These are phyloP conservation scores for Sinella curviseta DNA, from an alignment of 1,140 invertebrate genomes.

Conservation along the genomic window DNA sequence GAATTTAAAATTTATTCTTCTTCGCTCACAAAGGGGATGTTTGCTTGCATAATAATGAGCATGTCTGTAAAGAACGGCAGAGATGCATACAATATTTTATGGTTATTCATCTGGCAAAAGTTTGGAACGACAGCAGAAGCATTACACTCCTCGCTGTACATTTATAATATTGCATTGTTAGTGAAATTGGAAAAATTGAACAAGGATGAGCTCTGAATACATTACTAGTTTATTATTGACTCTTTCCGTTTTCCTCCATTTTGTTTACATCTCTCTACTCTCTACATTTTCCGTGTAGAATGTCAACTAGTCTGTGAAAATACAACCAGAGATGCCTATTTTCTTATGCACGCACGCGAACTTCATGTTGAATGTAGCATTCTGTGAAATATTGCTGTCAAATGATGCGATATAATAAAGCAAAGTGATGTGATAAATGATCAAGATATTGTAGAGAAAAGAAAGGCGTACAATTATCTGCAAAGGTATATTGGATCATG, in stretches of 20 bases:
- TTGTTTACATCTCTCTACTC: no score
- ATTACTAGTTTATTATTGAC: background rate
- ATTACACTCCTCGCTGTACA: no score
- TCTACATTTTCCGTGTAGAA: no score
- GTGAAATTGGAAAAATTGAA: background rate
- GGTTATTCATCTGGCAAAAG: no score
- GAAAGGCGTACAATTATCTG: no score
- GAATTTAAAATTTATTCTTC: conserved; percentile 17
- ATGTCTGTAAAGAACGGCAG: background rate
- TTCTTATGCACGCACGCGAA: background rate
- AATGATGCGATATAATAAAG: background rate
- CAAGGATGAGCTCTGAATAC: background rate
- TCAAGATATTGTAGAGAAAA: conserved; percentile 4
- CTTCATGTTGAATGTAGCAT: conserved; percentile 1
- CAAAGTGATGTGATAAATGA: conserved; percentile 21
- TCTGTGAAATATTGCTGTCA: conserved; percentile 7
- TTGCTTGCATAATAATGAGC: conserved; percentile 21
- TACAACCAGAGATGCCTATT: no score
- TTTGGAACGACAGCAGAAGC: no score
- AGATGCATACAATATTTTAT: no score
- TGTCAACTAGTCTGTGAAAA: no score
- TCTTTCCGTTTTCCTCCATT: no score
- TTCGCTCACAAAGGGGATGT: conserved; percentile 7
- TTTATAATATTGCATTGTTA: background rate
- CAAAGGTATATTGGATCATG: background rate